These are phyloP conservation scores for Microtus pennsylvanicus DNA, from an alignment of 2,113 vertebrate genomes.

Conservation along the genomic window DNA sequence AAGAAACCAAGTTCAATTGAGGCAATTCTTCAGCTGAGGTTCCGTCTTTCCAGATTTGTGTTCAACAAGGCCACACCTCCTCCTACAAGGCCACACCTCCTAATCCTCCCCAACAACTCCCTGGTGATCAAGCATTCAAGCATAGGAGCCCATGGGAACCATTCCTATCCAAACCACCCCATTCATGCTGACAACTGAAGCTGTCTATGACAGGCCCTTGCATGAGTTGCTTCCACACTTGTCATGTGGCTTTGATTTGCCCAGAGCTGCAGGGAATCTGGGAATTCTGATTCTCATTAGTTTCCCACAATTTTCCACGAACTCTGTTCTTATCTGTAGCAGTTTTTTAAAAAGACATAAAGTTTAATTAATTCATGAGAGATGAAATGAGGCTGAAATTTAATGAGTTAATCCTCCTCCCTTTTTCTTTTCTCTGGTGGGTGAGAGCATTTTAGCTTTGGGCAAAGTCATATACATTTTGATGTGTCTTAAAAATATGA, in stretches of 20 bases:
- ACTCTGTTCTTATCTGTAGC: conserved; percentile 20
- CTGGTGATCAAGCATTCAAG: neutral
- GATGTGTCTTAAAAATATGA: conserved; percentile 21
- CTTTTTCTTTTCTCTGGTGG: neutral
- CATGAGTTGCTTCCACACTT: neutral
- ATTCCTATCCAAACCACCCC: neutral
- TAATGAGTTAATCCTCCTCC: neutral
- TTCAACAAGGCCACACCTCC: too few species aligned
- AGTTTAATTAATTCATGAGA: conserved; percentile 48
- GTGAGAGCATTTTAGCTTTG: neutral
- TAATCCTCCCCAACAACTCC: neutral
- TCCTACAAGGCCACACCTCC: too few species aligned
- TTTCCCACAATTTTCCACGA: conserved; percentile 29
- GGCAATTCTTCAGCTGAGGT: too few species aligned
- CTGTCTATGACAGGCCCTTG: neutral
- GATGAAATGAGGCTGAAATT: conserved; percentile 59
- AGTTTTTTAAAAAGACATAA: neutral
- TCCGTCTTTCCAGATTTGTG: too few species aligned
- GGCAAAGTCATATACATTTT: neutral
- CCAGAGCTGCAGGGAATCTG: neutral
- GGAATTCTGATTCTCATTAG: neutral
- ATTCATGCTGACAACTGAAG: neutral
- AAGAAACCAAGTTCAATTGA: too few species aligned
- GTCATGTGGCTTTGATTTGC: neutral
- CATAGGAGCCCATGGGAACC: too few species aligned